phyloP scores from a whole-genome alignment of 1,140 invertebrate genomes.

The Penaeus vannamei region DNA sequence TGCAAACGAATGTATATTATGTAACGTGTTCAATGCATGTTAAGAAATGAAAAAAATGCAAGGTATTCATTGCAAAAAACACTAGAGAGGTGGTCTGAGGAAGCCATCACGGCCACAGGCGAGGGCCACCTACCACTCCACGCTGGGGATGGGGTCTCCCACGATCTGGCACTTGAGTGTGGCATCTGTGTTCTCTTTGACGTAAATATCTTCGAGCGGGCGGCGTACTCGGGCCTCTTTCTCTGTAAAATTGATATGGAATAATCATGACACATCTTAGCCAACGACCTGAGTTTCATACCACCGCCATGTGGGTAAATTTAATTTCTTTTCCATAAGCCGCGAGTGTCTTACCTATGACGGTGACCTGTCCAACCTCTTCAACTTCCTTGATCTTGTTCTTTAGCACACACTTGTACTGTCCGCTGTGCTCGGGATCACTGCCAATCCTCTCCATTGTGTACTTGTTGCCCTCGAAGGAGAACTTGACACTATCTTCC shows the following conservation, averaged over 20 bases:
- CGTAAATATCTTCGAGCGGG: constrained; percentile 50
- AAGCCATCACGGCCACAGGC: background rate
- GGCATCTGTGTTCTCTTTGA: constrained; percentile 59
- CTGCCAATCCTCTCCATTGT: constrained; percentile 63
- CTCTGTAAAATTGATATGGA: constrained; percentile 37
- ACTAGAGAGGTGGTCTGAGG: no score
- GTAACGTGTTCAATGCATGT: no score
- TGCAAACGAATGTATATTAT: no score
- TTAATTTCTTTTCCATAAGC: constrained; percentile 21
- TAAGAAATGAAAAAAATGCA: no score
- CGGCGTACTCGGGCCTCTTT: constrained; percentile 61
- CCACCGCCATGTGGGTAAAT: background rate
- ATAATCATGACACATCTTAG: no score
- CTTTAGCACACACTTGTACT: constrained; percentile 68
- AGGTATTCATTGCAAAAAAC: no score
- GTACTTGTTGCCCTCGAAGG: constrained; percentile 62
- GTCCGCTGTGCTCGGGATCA: constrained; percentile 67
- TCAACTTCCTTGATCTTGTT: constrained; percentile 73
- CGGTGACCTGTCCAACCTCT: constrained; percentile 69
- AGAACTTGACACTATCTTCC: constrained; percentile 56
- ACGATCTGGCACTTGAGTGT: constrained; percentile 64
- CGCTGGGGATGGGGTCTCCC: constrained; percentile 62
- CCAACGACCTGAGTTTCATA: background rate
- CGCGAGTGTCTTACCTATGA: constrained; percentile 69
- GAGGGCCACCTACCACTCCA: constrained; percentile 56